Base-by-base conservation (phyloP, 1,140 invertebrate species). In the Linepithema humile region DNA sequence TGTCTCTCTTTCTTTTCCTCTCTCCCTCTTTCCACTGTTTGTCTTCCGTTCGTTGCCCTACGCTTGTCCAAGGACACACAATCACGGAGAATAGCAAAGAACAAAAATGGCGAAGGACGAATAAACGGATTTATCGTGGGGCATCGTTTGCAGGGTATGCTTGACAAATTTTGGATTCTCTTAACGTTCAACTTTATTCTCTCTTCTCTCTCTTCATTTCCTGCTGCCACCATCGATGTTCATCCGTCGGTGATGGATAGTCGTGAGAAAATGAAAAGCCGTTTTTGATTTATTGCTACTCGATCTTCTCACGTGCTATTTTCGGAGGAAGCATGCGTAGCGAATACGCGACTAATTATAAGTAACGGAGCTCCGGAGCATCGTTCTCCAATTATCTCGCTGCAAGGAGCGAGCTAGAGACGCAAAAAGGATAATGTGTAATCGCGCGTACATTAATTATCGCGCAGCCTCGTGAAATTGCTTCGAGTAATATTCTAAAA, bases 141-240 rank as follows among this genome's bases (percentile, higher is more conserved):
- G 15, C 38, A 77, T 77, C 74, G 53, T 77, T 77, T 50, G 60
- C 32, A 77, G 74, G 45, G 45, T 38, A 20, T 29, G 74, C 43
- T 38, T 77, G 74, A 77, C 60, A 65, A 77, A 77, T 77, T 77
- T 77, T 65, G 32, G 74, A 77, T 65, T 65, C 60, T 45, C 43
- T 77, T 77, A 77, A 65, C 6, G 20, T 50, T 77, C 43, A 5
- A 77, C 29, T 77, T 77, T 60, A 65, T 77, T 77, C 59, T 20
- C 60, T 20, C 57, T 35, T 23, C 20, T 38, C 26, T 32, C 12
- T 29, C 26, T 9, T 10, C 38, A 10, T 29, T 12, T 9, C 20
- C 35, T 3, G 1, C 35, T 50, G 23, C 17, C 26, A 29, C 57
- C 20, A n/a, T 0, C 74, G 40, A 50, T 17, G 12, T 38, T 64